Conservation (phyloP, 2,888 invertebrate species). For the Phasia obesa region DNA sequence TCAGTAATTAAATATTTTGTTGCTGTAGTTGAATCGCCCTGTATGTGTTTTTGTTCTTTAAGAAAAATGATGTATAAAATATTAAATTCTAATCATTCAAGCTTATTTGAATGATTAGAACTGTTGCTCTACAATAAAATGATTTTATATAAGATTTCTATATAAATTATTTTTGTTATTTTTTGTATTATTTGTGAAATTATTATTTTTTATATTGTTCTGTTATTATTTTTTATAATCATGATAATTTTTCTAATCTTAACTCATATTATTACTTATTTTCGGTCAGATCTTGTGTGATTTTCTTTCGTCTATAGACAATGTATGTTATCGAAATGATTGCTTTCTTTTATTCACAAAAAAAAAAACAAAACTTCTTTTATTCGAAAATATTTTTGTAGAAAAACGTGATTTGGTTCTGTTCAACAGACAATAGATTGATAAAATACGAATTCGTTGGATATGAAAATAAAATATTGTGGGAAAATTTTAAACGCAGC, state of each 20-base stretch:
- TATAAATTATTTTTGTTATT: too few species aligned
- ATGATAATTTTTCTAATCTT: not conserved
- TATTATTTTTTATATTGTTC: not conserved
- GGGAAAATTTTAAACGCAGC: constrained; percentile 42
- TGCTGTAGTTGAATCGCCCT: too few species aligned
- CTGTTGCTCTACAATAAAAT: too few species aligned
- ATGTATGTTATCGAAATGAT: constrained; percentile 36
- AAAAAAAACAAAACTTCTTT: constrained; percentile 10
- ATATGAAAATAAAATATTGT: constrained; percentile 38
- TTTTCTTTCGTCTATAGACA: not conserved
- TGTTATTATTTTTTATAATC: not conserved
- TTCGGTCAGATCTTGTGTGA: not conserved
- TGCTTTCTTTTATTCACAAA: constrained; percentile 36
- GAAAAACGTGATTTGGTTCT: constrained; percentile 64
- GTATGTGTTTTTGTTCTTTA: too few species aligned
- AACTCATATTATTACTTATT: not conserved
- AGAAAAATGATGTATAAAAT: too few species aligned
- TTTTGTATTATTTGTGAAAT: too few species aligned
- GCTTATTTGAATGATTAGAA: too few species aligned
- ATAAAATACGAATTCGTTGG: constrained; percentile 3
- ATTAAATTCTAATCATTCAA: too few species aligned
- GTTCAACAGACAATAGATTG: constrained; percentile 22
- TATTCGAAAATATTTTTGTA: constrained; percentile 40
- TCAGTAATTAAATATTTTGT: too few species aligned
- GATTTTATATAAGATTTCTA: too few species aligned